phyloP scores from a whole-genome alignment of 2,888 invertebrate species.

The Tetrapedia diversipes region DNA sequence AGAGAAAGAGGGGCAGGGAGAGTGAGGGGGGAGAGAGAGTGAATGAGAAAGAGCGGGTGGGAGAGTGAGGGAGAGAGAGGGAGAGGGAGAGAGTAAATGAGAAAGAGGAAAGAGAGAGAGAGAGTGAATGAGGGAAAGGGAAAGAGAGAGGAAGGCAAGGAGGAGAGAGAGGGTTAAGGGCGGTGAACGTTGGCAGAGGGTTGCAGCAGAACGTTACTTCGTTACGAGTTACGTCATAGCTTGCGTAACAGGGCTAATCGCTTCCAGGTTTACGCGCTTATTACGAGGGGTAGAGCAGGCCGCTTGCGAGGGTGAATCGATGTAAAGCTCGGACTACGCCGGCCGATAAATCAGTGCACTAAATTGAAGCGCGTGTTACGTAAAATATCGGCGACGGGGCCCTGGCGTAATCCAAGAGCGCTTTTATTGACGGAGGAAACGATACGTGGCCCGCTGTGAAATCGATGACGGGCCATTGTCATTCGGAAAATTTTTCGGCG shows the following conservation, averaged over 20 bases:
- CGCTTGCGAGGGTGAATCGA: constrained; percentile 50
- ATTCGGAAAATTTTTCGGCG: constrained; percentile 3
- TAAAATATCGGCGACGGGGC: constrained; percentile 48
- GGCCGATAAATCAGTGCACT: constrained; percentile 57
- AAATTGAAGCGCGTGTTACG: constrained; percentile 62
- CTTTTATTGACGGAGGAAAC: constrained; percentile 42
- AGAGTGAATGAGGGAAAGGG: too few species aligned
- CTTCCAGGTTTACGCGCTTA: constrained; percentile 61
- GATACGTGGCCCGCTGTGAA: constrained; percentile 27
- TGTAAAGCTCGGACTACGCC: constrained; percentile 50
- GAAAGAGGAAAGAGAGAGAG: too few species aligned
- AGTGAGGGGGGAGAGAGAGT: too few species aligned
- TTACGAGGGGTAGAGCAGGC: constrained; percentile 52
- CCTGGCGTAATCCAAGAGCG: constrained; percentile 28
- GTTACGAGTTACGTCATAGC: constrained; percentile 64
- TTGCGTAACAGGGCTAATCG: constrained; percentile 67
- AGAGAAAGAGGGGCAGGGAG: too few species aligned
- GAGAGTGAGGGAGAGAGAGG: too few species aligned
- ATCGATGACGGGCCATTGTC: constrained; percentile 7
- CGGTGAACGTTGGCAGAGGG: too few species aligned
- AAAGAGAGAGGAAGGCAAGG: too few species aligned
- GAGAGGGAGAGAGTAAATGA: too few species aligned
- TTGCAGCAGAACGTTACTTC: constrained; percentile 52
- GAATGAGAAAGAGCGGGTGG: too few species aligned
- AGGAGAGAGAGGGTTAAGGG: too few species aligned